phyloP scores from a whole-genome alignment of 2,113 vertebrate species.

The Peromyscus maniculatus region DNA sequence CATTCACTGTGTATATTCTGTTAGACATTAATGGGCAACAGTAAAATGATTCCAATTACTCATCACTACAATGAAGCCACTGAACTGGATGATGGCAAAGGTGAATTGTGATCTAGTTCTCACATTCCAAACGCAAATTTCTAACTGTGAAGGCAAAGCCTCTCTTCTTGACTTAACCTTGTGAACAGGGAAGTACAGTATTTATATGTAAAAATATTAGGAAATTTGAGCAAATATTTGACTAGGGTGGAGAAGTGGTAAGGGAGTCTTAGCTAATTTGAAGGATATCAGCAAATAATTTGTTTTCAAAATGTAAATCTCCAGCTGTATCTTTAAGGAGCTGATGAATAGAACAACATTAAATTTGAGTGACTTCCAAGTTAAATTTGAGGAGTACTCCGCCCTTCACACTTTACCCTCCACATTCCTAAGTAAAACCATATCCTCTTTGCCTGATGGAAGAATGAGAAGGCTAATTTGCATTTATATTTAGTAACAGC shows the following conservation, averaged over 20 bases:
- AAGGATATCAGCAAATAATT: not conserved
- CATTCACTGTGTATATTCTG: not conserved
- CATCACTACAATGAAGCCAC: slow-evolving; percentile 9
- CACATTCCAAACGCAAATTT: slow-evolving; percentile 39
- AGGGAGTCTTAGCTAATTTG: not conserved
- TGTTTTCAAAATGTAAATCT: not conserved
- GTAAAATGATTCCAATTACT: slow-evolving; percentile 36
- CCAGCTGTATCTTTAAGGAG: not conserved
- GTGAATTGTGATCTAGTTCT: slow-evolving; percentile 3
- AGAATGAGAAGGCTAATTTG: not conserved
- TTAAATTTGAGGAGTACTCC: not conserved
- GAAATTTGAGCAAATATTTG: slow-evolving; percentile 38
- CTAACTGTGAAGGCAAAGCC: slow-evolving; percentile 8
- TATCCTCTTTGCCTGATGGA: not conserved
- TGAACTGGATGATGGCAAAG: slow-evolving; percentile 26
- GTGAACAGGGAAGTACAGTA: not conserved
- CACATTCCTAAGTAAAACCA: not conserved
- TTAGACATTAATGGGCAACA: slow-evolving; percentile 29
- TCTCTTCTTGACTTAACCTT: not conserved
- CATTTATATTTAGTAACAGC: not conserved
- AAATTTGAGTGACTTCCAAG: not conserved
- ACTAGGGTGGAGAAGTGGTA: not conserved
- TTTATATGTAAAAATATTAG: not conserved
- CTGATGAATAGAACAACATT: not conserved
- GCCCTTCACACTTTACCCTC: not conserved